Evolutionary conservation across 2,113 vertebrate genomes (phyloP).

Genomic region (Alaudala cheleensis): DNA sequence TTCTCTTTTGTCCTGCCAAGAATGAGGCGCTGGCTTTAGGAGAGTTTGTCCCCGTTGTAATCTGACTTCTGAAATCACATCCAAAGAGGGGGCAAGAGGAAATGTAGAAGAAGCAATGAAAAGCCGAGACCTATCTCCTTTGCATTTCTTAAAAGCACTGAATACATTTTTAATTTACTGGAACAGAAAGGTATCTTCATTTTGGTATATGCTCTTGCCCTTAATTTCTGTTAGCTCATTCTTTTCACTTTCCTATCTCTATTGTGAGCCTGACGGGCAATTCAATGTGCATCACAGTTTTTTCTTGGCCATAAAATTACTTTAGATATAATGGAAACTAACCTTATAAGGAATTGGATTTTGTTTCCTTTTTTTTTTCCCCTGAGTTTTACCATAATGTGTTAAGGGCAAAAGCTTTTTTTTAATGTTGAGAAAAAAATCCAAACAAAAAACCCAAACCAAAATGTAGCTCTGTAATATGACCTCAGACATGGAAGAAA

Average conservation of each 20-base stretch:
- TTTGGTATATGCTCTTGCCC: not conserved
- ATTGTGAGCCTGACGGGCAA: not conserved
- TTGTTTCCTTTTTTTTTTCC: not conserved
- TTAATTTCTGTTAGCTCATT: not conserved
- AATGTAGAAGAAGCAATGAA: not conserved
- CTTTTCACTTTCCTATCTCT: not conserved
- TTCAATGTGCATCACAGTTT: not conserved
- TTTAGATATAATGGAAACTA: not conserved
- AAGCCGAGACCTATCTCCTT: not conserved
- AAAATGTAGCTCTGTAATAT: not conserved
- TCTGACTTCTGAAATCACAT: not conserved
- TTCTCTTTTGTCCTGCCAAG: slow-evolving; percentile 34
- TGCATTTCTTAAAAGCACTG: not conserved
- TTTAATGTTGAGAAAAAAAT: not conserved
- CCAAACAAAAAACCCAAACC: rapidly evolving
- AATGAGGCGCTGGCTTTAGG: not conserved
- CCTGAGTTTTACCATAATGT: not conserved
- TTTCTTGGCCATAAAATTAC: not conserved
- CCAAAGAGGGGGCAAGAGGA: not conserved
- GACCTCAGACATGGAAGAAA: not conserved
- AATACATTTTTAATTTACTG: not conserved
- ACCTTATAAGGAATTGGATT: not conserved
- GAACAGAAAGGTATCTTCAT: not conserved
- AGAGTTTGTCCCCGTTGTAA: not conserved
- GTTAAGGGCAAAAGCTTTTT: not conserved